phyloP scores from a whole-genome alignment of 2,113 vertebrate genomes.

The Ellobius talpinus region DNA sequence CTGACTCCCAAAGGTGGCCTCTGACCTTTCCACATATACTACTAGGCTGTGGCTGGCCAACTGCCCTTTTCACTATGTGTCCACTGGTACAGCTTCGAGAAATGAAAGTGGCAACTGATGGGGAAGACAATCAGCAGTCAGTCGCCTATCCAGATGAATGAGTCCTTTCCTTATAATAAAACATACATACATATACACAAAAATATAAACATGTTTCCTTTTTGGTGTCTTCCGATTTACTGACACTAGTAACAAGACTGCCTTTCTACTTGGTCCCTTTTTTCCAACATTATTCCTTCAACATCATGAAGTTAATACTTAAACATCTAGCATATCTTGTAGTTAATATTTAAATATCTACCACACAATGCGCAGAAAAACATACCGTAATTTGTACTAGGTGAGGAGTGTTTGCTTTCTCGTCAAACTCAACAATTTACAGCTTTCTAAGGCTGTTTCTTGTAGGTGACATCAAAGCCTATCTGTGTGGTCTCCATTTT shows the following conservation, averaged over 20 bases:
- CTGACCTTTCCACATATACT: background rate
- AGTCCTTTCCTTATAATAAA: conserved; percentile 20
- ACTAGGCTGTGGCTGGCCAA: background rate
- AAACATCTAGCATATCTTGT: background rate
- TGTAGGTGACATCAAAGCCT: background rate
- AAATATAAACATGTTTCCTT: background rate
- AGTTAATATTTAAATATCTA: background rate
- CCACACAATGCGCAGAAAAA: background rate
- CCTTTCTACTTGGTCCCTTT: conserved; percentile 12
- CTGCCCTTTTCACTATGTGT: conserved; percentile 8
- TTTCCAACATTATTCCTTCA: background rate
- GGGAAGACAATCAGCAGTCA: background rate
- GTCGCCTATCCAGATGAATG: background rate
- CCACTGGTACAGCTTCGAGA: background rate
- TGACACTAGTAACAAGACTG: background rate
- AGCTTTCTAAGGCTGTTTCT: background rate
- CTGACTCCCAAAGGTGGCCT: background rate
- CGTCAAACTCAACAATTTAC: background rate
- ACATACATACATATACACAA: background rate
- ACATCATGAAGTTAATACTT: background rate
- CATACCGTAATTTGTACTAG: background rate
- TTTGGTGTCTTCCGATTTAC: background rate
- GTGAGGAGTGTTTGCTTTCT: background rate
- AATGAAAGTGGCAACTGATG: conserved; percentile 28
- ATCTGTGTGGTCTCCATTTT: background rate